Evolutionary conservation across 1,140 invertebrate species (phyloP), one percentile per base, ranked within the genome.

Genomic region (Heliconius nattereri): DNA sequence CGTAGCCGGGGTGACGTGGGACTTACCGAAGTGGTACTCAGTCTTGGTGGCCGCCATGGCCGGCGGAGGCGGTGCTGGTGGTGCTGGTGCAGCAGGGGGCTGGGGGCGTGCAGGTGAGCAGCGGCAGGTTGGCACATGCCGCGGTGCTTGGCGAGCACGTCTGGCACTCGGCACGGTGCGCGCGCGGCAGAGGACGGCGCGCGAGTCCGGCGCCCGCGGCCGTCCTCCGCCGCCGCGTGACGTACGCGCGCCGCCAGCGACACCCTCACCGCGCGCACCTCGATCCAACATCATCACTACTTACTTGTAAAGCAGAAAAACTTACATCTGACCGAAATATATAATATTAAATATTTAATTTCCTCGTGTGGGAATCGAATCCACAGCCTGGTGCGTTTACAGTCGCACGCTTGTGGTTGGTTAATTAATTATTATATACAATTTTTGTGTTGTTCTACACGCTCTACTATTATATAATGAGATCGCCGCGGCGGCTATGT

Each of bases 1-100:
- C 32, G 7, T 16, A 6, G 13, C 20, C 3, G 49, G 54, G 1
- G n/a, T 16, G 40, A 7, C 66, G 32, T 57, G 32, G 54, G 73
- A 90, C 91, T 92, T 86, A 92, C 91, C 91, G 81, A 89, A 92
- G 70, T 86, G 86, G 82, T 91, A 91, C 29, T 91, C 87, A 81
- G 85, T 85, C 80, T 91, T 90, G 71, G 85, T 85, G 75, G 83
- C 73, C 32, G 87, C 83, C 87, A 91, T 89, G 78, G 75, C 45
- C 70, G 74, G 73, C 80, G 71, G 72, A n/a, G 73, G 73, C 60
- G 72, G 73, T 57, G 80, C 19, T 29, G 26, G 60, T 66, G 60
- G 60, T 29, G 13, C 3, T 66, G 52, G 75, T 49, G 78, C 35
- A 78, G 81, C 54, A 52, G 54, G n/a, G 20, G 70, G 75, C 45